Conservation (phyloP, 2,888 invertebrate species). For the Aphrophora alni region DNA sequence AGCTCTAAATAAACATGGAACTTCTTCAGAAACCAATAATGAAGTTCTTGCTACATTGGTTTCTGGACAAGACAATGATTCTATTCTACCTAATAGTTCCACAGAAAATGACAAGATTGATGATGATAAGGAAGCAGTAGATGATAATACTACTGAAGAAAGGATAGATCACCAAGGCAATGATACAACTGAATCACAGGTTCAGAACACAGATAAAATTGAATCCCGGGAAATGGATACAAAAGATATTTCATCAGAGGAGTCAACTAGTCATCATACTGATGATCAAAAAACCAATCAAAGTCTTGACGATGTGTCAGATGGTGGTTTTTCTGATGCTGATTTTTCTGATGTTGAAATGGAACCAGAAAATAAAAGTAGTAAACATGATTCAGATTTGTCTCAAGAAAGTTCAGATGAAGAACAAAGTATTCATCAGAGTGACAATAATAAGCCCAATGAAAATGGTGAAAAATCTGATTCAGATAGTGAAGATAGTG, state of each 20-base stretch:
- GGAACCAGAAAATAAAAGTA: not conserved
- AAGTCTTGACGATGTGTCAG: not conserved
- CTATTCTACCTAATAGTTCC: too few species aligned
- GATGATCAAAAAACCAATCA: slow-evolving; percentile 28
- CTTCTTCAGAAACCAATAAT: not conserved
- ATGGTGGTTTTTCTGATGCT: not conserved
- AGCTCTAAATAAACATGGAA: too few species aligned
- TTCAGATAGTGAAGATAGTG: slow-evolving; percentile 67
- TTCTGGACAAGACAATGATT: too few species aligned
- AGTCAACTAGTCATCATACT: not conserved
- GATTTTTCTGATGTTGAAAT: not conserved
- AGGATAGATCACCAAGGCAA: slow-evolving; percentile 40
- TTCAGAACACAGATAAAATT: slow-evolving; percentile 36
- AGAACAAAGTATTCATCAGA: slow-evolving; percentile 53
- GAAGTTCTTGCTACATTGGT: not conserved
- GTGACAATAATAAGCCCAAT: slow-evolving; percentile 48
- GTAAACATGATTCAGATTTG: not conserved
- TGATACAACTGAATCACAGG: slow-evolving; percentile 32
- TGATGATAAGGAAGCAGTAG: slow-evolving; percentile 53
- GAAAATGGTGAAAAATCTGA: slow-evolving; percentile 55
- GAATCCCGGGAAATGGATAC: slow-evolving; percentile 24
- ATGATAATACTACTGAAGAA: slow-evolving; percentile 40
- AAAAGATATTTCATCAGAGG: not conserved
- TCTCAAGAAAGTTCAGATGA: slow-evolving; percentile 57
- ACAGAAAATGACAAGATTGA: slow-evolving; percentile 53